These are phyloP conservation scores for Ridgeia piscesae DNA, from an alignment of 1,140 invertebrate species.

Conservation along the genomic window DNA sequence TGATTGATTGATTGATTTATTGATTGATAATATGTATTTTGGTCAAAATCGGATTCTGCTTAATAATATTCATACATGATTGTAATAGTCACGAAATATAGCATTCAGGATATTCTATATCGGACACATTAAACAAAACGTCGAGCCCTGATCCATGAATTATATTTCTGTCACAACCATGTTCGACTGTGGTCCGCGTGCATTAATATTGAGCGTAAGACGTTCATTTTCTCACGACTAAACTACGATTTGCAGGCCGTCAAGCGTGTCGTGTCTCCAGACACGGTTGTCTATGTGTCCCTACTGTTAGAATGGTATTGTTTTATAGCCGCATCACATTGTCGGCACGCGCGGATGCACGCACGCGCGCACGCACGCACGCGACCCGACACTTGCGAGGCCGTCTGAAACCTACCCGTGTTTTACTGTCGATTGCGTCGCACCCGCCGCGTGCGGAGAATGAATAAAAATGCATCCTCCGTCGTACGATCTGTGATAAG, in stretches of 20 bases:
- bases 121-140: neutral
- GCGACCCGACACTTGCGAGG: neutral
- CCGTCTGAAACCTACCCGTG: neutral
- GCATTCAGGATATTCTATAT: neutral
- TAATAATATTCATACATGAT: neutral
- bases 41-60: neutral
- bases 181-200: neutral
- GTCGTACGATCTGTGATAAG: neutral
- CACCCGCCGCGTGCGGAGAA: neutral
- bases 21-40: neutral
- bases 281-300: neutral
- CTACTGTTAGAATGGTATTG: neutral
- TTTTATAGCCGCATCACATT: neutral
- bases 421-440: neutral
- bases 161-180: neutral
- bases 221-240: neutral
- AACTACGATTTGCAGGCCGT: neutral
- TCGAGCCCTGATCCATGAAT: neutral
- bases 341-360: neutral
- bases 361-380: neutral
- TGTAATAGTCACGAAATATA: neutral
- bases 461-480: neutral
- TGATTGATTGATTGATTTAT: too few species aligned
- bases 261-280: neutral
- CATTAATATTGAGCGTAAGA: neutral